Evolutionary conservation across 2,113 vertebrate genomes (phyloP), one percentile per base, ranked within the genome.

Genomic region (Hucho hucho): DNA sequence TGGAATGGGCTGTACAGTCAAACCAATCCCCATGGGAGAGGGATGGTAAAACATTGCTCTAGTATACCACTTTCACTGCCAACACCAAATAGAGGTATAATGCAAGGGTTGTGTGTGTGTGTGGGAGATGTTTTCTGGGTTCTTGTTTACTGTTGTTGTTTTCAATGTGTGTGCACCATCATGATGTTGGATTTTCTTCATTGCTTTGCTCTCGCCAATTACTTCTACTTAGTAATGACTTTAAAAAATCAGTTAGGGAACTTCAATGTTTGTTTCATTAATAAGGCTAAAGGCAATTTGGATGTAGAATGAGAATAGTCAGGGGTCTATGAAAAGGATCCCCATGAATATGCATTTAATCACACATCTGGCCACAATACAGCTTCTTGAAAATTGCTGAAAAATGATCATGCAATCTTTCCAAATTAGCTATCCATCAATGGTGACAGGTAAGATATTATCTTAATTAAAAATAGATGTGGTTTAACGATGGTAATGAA

Each of bases 401-500:
- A 76, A 73, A 80, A 80, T 74, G 65, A 80, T 70, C 46, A 73
- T n/a, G 43, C 70, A 73, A 56, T 70, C 43, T 73, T 22, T 58
- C 74, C 79, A 80, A 80, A 76, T 76, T 59, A 76, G 58, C 79
- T 47, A 80, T 80, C 75, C 65, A 73, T 80, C 79, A 76, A 43
- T 25, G 26, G 12, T 64, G 79, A 76, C 75, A 76, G 79, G 43
- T 46, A 76, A 64, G 65, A 66, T 73, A 69, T 73, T 64, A 80
- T 73, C 65, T 46, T 14, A n/a, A 75, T 77, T 75, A 73, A 75
- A 72, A 80, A 69, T 64, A 73, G 53, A 64, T 64, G 73, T 69
- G 70, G 74, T 75, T 75, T 70, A 47, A 46, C 9, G 13, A 69
- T 28, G 43, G 4, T 69, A 58, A 43, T 64, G 63, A 72, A 68